Percentiles rank a stretch among this genome's conserved stretches.
These are phyloP conservation scores for Hedychridium roseum DNA, from an alignment of 2,888 invertebrate species.

Conservation along the genomic window DNA sequence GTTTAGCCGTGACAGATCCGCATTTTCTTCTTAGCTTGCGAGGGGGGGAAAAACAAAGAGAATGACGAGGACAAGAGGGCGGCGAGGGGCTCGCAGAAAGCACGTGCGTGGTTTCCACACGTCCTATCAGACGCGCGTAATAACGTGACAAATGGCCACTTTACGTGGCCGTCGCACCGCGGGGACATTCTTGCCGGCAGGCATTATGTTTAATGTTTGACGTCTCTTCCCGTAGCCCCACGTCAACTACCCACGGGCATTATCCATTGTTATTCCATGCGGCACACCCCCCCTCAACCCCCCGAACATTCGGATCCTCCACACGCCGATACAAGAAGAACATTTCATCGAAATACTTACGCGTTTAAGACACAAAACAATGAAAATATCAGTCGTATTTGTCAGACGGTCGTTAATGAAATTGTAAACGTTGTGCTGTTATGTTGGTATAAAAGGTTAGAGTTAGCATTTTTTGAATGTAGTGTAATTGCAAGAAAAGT, in stretches of 20 bases:
- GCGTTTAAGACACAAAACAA: too few species aligned
- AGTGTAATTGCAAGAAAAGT: too few species aligned
- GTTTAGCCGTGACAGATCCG: constrained; percentile 26
- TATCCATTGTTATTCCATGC: too few species aligned
- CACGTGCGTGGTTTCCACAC: constrained; percentile 36
- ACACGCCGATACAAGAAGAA: too few species aligned
- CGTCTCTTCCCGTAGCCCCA: constrained; percentile 43
- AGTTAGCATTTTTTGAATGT: too few species aligned
- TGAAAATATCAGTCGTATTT: too few species aligned
- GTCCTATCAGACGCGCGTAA: constrained; percentile 55
- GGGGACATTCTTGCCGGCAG: constrained; percentile 44
- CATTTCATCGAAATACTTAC: too few species aligned
- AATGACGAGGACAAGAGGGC: constrained; percentile 13
- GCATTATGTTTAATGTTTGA: constrained; percentile 53
- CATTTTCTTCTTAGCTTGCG: constrained; percentile 13
- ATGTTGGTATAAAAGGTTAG: too few species aligned
- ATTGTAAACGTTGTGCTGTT: too few species aligned
- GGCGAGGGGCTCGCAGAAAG: too few species aligned
- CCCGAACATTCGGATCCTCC: neutral
- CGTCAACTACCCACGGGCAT: constrained; percentile 18
- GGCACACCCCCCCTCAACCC: neutral
- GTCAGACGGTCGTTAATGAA: too few species aligned
- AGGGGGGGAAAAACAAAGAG: neutral
- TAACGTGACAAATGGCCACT: constrained; percentile 59
- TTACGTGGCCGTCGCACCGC: constrained; percentile 45